These are phyloP conservation scores for Nasonovia ribisnigri DNA, from an alignment of 2,888 invertebrate genomes.

Conservation along the genomic window DNA sequence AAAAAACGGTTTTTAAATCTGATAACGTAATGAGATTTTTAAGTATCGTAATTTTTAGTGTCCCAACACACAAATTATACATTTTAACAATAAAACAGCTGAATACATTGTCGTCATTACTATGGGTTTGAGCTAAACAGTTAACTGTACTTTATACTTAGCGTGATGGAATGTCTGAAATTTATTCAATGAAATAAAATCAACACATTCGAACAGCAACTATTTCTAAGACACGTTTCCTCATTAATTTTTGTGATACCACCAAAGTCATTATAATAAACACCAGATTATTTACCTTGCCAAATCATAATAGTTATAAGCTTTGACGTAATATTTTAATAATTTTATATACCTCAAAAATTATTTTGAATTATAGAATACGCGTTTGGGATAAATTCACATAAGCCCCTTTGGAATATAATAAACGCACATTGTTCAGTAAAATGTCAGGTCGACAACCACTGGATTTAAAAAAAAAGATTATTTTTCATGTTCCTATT, in stretches of 20 bases:
- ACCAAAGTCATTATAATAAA: neutral
- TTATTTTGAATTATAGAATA: neutral
- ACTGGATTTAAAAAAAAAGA: conserved; percentile 25
- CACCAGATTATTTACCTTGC: neutral
- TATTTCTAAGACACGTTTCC: neutral
- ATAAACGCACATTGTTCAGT: neutral
- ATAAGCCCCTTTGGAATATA: neutral
- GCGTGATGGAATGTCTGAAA: neutral
- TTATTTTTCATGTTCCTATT: neutral
- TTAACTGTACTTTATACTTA: neutral
- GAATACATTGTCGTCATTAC: neutral
- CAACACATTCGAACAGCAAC: neutral
- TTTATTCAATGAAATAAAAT: neutral
- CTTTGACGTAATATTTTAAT: neutral
- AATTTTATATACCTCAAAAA: neutral
- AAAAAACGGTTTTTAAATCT: neutral
- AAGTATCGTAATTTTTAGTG: neutral
- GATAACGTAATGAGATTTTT: neutral
- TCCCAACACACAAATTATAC: neutral
- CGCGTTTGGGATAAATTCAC: conserved; percentile 8
- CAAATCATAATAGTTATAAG: neutral
- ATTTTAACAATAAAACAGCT: neutral
- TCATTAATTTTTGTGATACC: neutral
- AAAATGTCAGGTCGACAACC: conserved; percentile 52
- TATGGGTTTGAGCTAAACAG: neutral